Percentiles rank a stretch among this genome's conserved stretches.
These are phyloP conservation scores for Myocastor coypus DNA, from an alignment of 2,113 vertebrate species.

Conservation along the genomic window DNA sequence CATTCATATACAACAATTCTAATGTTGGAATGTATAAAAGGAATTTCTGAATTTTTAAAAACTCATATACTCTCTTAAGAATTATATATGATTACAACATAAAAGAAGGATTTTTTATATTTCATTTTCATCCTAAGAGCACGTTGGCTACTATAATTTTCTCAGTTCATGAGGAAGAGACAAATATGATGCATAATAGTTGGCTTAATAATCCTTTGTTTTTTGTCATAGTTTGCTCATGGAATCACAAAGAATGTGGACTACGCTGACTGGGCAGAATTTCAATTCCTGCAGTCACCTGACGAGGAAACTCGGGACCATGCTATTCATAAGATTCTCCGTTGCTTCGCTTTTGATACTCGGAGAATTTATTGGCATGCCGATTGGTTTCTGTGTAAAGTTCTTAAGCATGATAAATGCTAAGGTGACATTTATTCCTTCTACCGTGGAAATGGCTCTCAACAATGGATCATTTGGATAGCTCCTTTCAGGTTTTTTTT, in stretches of 20 bases:
- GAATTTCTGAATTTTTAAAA: conserved; percentile 41
- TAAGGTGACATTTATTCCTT: too few species aligned
- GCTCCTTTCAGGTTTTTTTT: too few species aligned
- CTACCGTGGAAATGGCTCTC: too few species aligned
- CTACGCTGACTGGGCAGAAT: not conserved
- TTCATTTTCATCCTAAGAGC: conserved; percentile 14
- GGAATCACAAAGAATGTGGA: not conserved
- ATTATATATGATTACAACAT: conserved; percentile 13
- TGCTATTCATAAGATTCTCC: not conserved
- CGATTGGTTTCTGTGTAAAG: not conserved
- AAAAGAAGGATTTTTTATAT: conserved; percentile 17
- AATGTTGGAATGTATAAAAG: not conserved
- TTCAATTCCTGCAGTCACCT: not conserved
- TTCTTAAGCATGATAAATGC: not conserved
- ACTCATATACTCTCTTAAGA: conserved; percentile 44
- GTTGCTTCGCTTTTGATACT: not conserved
- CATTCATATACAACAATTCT: conserved; percentile 1
- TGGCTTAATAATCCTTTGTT: not conserved
- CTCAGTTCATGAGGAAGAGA: not conserved
- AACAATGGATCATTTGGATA: too few species aligned
- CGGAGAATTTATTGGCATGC: not conserved
- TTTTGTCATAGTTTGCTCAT: not conserved
- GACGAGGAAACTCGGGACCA: not conserved
- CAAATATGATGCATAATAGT: not conserved
- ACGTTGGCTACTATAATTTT: conserved; percentile 28